Evolutionary conservation across 2,888 invertebrate genomes (phyloP).

Genomic region (Lasioglossum zephyrum): DNA sequence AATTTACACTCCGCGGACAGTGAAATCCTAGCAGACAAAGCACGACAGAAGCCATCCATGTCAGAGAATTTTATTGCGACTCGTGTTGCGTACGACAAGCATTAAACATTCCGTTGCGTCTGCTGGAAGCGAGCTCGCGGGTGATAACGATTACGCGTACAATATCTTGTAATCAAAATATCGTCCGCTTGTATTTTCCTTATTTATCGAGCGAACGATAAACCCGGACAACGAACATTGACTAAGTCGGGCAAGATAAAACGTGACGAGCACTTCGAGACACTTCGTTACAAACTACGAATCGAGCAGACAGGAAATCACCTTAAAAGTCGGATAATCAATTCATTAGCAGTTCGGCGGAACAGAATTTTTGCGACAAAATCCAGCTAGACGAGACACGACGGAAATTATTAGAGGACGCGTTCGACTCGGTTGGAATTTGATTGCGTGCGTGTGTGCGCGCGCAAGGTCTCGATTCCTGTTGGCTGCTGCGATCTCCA

Average conservation of each 20-base stretch:
- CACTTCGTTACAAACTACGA: not conserved
- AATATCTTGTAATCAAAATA: not conserved
- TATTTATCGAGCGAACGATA: not conserved
- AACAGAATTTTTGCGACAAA: not conserved
- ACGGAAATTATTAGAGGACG: not conserved
- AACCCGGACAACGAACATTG: not conserved
- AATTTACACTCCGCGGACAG: not conserved
- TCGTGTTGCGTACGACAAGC: not conserved
- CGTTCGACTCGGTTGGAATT: slow-evolving; percentile 10
- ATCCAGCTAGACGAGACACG: not conserved
- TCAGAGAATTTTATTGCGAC: slow-evolving; percentile 1
- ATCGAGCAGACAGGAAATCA: not conserved
- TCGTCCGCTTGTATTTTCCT: not conserved
- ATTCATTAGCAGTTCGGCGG: not conserved
- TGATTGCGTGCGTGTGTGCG: not conserved
- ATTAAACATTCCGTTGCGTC: not conserved
- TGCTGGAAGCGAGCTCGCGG: not conserved
- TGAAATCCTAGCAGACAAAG: not conserved
- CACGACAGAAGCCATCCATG: not conserved
- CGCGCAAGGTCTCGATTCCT: not conserved
- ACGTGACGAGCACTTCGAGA: not conserved
- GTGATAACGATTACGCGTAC: not conserved
- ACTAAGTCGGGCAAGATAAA: not conserved
- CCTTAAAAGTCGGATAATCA: too few species aligned
- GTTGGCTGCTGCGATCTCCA: slow-evolving; percentile 19